Evolutionary conservation across 2,888 invertebrate species (phyloP), one percentile per base, ranked within the genome.

Genomic region (Ceriagrion tenellum): DNA sequence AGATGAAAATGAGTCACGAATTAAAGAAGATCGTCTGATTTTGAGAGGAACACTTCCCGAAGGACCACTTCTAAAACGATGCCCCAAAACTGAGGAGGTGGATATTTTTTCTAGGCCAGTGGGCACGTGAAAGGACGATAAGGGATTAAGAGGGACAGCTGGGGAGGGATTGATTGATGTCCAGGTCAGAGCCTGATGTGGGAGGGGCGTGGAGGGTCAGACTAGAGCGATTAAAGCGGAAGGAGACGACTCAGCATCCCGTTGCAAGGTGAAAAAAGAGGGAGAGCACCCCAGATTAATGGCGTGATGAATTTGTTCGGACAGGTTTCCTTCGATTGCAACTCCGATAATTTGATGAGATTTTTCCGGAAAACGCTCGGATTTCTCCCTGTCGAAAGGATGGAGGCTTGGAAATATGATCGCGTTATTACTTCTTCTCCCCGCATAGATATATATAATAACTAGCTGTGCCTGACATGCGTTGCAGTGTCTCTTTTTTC

Each of bases 151-250:
- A 81, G 12, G 35, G 81, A 81, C 81, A 81, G 30, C 35, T 81
- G 81, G 69, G 81, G 81, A 81, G 81, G 81, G 81, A 81, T 81
- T 81, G 81, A 81, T 81, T 81, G 81, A 81, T 81, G 81, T 81
- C 81, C 35, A 81, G 81, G 81, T 81, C 81, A 81, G 18, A 30
- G 81, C 81, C 3, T 81, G 81, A 81, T 35, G 81, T 6, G 81
- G 35, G 35, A 81, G 47, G n/a, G 81, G 18, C 30, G 81, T 8
- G 30, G n/a, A 10, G 35, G 81, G 81, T 81, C 81, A 35, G n/a
- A 23, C 35, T 35, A 35, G n/a, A 26, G 81, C 81, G 81, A 81
- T 81, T 35, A 81, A 81, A 81, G 81, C 35, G 35, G 81, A 30
- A 81, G 81, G n/a, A 81, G 69, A 69, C 69, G 69, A 69, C 69